Evolutionary conservation across 2,113 vertebrate species (phyloP), one percentile per base, ranked within the genome.

Genomic region (Cryptomyrus ogoouensis): DNA sequence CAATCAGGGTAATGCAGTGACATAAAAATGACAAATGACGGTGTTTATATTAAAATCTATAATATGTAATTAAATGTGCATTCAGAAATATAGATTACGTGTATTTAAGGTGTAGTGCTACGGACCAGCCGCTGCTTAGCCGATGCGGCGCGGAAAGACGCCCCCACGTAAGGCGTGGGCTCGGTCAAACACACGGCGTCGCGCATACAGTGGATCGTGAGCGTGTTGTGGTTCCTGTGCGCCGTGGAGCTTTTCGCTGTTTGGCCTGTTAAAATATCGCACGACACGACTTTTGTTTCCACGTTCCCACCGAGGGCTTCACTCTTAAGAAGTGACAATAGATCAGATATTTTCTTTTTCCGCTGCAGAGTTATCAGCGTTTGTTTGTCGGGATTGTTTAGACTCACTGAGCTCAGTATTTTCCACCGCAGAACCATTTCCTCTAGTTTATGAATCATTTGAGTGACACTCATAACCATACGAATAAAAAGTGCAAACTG

Each of bases 381-480:
- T 83, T 83, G 42, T 83, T 83, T 83, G 77, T 44, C 7, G 17
- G 3, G 44, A 46, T 47, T 24, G 44, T 47, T 84, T 84, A 84
- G 39, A 84, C 44, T 80, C 49, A 87, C 49, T 50, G 24, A 12
- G 46, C 83, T 27, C 46, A 49, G 31, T 80, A 80, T 80, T 42
- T 80, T 19, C 83, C 12, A 53, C n/a, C 9, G 13, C 84, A 31
- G 12, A n/a, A 47, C n/a, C 31, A 83, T 47, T 27, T 74, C 62
- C 46, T n/a, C 58, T n/a, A 52, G 53, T 49, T 74, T 70, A 49
- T 90, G 83, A 87, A 58, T 35, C 58, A 44, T 24, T 56, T 74
- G 89, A 44, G 44, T 89, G 88, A 80, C 70, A 89, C 39, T 47
- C 89, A n/a, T 46, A 90, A 49, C 85, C 85, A 90, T 88, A 49